phyloP scores from a whole-genome alignment of 2,797 vertebrate species.

The Ceryle rudis region DNA sequence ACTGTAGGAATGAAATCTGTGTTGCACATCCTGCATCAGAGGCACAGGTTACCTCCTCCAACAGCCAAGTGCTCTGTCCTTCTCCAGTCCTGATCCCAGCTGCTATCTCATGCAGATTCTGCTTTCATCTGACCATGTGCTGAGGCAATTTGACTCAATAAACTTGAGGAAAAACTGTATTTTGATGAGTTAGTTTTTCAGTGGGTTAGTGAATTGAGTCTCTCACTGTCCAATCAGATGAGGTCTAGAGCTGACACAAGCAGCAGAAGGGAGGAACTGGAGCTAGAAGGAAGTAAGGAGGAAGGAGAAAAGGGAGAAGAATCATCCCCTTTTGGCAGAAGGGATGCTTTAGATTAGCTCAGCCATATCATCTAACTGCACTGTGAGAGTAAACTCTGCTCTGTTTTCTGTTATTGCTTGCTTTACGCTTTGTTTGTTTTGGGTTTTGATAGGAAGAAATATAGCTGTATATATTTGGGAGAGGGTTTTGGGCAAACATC shows the following conservation, averaged over 20 bases:
- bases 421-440: slow-evolving; percentile 62
- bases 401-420: slow-evolving; percentile 69
- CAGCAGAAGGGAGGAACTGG: background rate
- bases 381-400: slow-evolving; percentile 39
- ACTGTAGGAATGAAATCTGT: background rate
- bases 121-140: background rate
- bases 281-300: background rate
- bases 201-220: background rate
- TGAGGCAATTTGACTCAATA: background rate
- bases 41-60: background rate
- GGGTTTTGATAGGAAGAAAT: slow-evolving; percentile 61
- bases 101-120: background rate
- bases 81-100: background rate
- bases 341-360: slow-evolving; percentile 51
- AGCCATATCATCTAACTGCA: slow-evolving; percentile 16
- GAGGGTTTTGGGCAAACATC: slow-evolving; percentile 58
- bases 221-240: background rate
- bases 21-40: background rate
- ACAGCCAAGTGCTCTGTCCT: background rate
- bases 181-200: background rate
- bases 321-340: background rate
- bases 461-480: slow-evolving; percentile 44
- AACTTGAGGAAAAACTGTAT: background rate
- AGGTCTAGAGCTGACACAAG: background rate
- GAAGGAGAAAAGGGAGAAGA: background rate